phyloP scores from a whole-genome alignment of 2,113 vertebrate species.

The Podarcis raffonei region DNA sequence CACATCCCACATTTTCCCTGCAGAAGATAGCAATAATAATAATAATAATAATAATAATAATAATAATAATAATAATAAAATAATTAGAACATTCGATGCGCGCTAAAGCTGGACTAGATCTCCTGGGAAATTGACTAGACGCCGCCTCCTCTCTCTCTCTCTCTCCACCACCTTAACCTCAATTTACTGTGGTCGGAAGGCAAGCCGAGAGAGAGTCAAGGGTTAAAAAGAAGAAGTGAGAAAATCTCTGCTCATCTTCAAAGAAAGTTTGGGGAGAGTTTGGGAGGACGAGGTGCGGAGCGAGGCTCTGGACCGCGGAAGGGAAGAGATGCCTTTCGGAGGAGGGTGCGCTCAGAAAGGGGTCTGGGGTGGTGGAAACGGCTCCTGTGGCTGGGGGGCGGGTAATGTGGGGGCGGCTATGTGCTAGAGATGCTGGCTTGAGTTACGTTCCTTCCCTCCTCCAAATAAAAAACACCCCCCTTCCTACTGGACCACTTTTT shows the following conservation, averaged over 20 bases:
- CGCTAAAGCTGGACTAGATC: not conserved
- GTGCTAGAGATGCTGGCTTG: not conserved
- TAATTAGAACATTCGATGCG: not conserved
- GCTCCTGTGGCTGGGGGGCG: not conserved
- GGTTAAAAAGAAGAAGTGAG: not conserved
- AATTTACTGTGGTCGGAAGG: not conserved
- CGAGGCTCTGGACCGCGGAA: not conserved
- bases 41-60: no score
- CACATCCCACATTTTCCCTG: not conserved
- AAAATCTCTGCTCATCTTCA: slow-evolving; percentile 70
- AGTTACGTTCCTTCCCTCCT: slow-evolving; percentile 23
- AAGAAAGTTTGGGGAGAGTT: slow-evolving; percentile 58
- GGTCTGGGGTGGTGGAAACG: slow-evolving; percentile 48
- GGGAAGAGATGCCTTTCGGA: slow-evolving; percentile 57
- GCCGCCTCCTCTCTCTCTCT: no score
- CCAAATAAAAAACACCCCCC: not conserved
- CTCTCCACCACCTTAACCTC: not conserved
- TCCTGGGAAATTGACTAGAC: not conserved
- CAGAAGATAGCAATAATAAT: not conserved
- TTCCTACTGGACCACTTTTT: not conserved
- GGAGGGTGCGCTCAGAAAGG: slow-evolving; percentile 45
- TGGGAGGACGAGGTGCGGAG: no score
- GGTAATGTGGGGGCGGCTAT: not conserved
- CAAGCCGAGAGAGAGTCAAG: not conserved
- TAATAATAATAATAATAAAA: no score